Conservation (phyloP, 2,888 invertebrate genomes). For the Tinea semifulvella region DNA sequence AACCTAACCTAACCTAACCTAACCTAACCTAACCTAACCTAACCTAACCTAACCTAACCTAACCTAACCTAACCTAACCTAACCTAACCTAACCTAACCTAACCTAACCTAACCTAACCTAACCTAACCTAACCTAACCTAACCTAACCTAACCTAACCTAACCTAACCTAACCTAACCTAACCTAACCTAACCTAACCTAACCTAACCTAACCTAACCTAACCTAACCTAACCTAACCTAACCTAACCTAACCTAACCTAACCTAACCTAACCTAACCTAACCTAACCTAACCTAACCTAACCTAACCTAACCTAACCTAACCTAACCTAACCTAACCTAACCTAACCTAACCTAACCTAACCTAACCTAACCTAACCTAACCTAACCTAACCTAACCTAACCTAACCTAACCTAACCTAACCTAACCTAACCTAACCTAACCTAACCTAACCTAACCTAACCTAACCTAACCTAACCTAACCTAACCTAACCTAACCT, state of each 20-base stretch:
- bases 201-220: constrained; percentile 19
- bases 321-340: constrained; percentile 14
- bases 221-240: constrained; percentile 19
- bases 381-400: constrained; percentile 17
- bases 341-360: constrained; percentile 14
- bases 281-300: constrained; percentile 16
- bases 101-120: constrained; percentile 13
- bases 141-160: constrained; percentile 13
- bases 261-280: constrained; percentile 15
- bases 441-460: constrained; percentile 17
- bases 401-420: constrained; percentile 17
- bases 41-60: constrained; percentile 15
- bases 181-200: constrained; percentile 15
- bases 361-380: constrained; percentile 17
- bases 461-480: constrained; percentile 17
- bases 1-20: constrained; percentile 16
- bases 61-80: constrained; percentile 16
- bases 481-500: constrained; percentile 17
- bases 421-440: constrained; percentile 17
- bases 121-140: constrained; percentile 13
- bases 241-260: constrained; percentile 17
- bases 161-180: constrained; percentile 13
- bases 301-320: constrained; percentile 14
- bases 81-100: constrained; percentile 10
- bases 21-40: constrained; percentile 17